Percentiles rank a stretch among this genome's conserved stretches.
phyloP scores from a whole-genome alignment of 2,888 invertebrate genomes.

The Sinodicranocentrus sp. region DNA sequence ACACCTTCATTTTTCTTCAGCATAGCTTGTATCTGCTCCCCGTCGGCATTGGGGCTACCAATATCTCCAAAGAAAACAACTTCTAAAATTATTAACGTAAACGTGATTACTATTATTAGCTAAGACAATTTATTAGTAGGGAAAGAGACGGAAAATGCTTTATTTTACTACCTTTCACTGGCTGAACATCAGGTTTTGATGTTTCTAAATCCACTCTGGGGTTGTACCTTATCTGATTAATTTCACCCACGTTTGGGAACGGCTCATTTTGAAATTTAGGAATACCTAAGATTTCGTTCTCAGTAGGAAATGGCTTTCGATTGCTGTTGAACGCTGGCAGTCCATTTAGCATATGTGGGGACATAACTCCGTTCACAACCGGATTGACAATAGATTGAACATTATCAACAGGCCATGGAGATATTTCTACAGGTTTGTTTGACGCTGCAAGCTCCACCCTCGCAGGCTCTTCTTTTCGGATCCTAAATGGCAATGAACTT shows the following conservation, averaged over 20 bases:
- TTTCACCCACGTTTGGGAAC: background rate
- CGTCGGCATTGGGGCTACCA: constrained; percentile 55
- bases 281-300: background rate
- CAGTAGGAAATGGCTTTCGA: background rate
- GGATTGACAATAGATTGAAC: background rate
- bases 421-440: too few relatives aligned
- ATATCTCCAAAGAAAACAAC: constrained; percentile 67
- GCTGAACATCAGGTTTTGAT: background rate
- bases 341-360: constrained; percentile 5
- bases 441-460: too few relatives aligned
- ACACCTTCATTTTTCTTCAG: constrained; percentile 67
- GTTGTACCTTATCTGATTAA: too few relatives aligned
- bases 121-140: too few relatives aligned
- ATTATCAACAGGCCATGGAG: too few relatives aligned
- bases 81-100: constrained; percentile 34
- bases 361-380: background rate
- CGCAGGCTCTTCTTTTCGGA: too few relatives aligned
- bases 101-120: too few relatives aligned
- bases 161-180: constrained; percentile 40
- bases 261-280: too few relatives aligned
- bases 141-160: too few relatives aligned
- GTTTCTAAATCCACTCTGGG: background rate
- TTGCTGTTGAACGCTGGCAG: background rate
- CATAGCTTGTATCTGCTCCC: constrained; percentile 65
- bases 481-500: too few relatives aligned